A percentile compares a stretch with the other conserved stretches of the same genome.
Conservation (phyloP, 2,113 vertebrate genomes). For the Balaeniceps rex region DNA sequence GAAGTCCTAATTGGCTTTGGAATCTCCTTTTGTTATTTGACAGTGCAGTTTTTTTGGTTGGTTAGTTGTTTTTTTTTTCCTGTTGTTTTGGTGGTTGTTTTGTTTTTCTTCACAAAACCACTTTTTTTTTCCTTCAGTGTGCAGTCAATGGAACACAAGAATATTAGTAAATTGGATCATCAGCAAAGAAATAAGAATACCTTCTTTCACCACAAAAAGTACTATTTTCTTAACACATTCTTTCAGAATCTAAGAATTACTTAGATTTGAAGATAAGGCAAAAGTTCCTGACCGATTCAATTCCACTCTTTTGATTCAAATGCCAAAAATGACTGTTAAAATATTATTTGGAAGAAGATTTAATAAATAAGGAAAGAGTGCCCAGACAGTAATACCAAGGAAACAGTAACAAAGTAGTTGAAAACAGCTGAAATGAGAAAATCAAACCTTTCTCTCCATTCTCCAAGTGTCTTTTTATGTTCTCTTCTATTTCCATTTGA, state of each 20-base stretch:
- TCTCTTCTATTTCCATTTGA: not conserved
- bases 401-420: not conserved
- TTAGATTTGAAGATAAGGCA: not conserved
- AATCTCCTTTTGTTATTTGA: not conserved
- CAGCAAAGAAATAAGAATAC: not conserved
- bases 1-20: not conserved
- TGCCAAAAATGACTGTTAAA: not conserved
- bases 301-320: not conserved
- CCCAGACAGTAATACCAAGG: not conserved
- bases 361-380: not conserved
- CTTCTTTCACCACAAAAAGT: not conserved
- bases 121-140: not conserved
- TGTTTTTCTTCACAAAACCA: not conserved
- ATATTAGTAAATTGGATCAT: not conserved
- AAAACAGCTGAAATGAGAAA: not conserved
- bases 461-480: not conserved
- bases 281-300: not conserved
- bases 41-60: fast-evolving
- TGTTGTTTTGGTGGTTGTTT: not conserved
- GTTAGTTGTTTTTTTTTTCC: not conserved
- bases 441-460: not conserved
- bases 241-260: not conserved
- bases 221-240: not conserved
- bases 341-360: not conserved
- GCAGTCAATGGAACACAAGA: not conserved